A percentile compares a stretch with the other conserved stretches of the same genome.
Evolutionary conservation across 2,888 invertebrate species (phyloP).

Genomic region (Dicyrtomina minuta): DNA sequence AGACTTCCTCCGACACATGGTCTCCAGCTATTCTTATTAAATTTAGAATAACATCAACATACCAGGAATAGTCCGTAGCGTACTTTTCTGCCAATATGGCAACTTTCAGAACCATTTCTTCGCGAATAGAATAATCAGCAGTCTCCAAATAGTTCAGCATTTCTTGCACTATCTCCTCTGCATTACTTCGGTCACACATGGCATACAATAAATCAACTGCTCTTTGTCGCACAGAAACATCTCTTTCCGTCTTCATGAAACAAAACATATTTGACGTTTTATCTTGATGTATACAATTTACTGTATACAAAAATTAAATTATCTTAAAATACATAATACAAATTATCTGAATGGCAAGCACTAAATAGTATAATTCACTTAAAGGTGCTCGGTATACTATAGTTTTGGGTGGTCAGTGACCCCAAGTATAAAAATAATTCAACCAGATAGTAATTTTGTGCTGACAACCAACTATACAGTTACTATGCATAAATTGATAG

Average conservation of each 20-base stretch:
- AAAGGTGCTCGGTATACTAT: no score
- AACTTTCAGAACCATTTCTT: slow-evolving; percentile 99
- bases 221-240: slow-evolving; percentile 95
- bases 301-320: neutral
- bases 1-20: slow-evolving; percentile 99
- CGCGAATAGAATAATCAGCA: slow-evolving; percentile 98
- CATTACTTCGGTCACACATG: slow-evolving; percentile 99
- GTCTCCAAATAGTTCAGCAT: slow-evolving; percentile 99
- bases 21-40: slow-evolving; percentile 99
- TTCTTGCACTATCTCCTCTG: slow-evolving; percentile 98
- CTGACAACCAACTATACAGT: no score
- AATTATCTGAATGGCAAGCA: no score
- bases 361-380: no score
- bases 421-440: no score
- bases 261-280: no score
- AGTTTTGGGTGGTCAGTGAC: no score
- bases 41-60: slow-evolving; percentile 92
- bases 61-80: slow-evolving; percentile 99
- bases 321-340: neutral
- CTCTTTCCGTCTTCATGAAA: slow-evolving; percentile 82
- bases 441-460: no score
- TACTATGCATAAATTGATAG: no score
- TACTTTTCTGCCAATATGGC: slow-evolving; percentile 99
- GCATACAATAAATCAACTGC: slow-evolving; percentile 98
- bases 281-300: slow-evolving; percentile 3